These are phyloP conservation scores for Telmatochromis sp. DNA, from an alignment of 2,113 vertebrate genomes.

Conservation along the genomic window DNA sequence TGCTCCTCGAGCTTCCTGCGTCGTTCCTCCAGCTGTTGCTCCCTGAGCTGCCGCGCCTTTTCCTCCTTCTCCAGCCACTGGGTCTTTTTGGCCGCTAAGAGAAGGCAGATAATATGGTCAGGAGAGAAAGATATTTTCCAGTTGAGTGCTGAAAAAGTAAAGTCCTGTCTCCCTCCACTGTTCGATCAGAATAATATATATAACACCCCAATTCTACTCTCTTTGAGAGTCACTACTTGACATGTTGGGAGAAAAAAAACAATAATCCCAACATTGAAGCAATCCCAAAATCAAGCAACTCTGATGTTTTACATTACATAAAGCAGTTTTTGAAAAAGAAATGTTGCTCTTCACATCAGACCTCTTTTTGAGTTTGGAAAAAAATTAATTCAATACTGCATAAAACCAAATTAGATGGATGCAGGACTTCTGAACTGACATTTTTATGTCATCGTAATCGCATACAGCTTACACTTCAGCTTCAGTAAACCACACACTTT, in stretches of 20 bases:
- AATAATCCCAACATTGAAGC: background rate
- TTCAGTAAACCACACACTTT: conserved; percentile 25
- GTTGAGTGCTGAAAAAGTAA: background rate
- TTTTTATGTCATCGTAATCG: conserved; percentile 1
- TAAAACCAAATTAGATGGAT: background rate
- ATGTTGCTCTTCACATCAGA: background rate
- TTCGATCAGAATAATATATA: background rate
- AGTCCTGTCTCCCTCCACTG: background rate
- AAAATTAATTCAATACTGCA: background rate
- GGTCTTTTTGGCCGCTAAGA: conserved; percentile 83
- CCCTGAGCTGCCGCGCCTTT: conserved; percentile 81
- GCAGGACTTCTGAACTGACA: conserved; percentile 17
- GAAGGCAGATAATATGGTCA: background rate
- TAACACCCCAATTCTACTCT: background rate
- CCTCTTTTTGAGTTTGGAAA: background rate
- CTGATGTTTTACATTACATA: background rate
- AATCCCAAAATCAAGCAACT: background rate
- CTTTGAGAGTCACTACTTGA: background rate
- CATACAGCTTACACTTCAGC: background rate
- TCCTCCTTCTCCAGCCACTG: conserved; percentile 97
- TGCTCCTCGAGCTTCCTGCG: conserved; percentile 85
- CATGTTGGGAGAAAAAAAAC: background rate
- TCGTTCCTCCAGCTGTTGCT: conserved; percentile 90
- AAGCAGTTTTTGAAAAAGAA: background rate
- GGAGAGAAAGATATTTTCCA: background rate